phyloP scores from a whole-genome alignment of 2,888 invertebrate genomes.

The Dyspetes luteomarginatus region DNA sequence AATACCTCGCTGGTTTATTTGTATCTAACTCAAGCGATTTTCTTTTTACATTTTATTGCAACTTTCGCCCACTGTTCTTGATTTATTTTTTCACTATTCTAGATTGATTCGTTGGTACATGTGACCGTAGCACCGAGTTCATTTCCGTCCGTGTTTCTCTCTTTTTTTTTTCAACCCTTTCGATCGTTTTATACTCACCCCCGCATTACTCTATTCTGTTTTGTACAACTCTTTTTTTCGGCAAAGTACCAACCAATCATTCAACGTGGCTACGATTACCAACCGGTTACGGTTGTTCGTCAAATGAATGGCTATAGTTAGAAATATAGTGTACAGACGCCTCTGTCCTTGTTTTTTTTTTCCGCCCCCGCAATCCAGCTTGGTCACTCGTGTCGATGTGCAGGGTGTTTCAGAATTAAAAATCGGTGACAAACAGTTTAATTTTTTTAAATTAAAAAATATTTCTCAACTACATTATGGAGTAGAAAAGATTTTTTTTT shows the following conservation, averaged over 20 bases:
- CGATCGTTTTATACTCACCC: background rate
- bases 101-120: constrained; percentile 34
- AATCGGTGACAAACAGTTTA: no score
- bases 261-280: constrained; percentile 45
- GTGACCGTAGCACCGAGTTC: constrained; percentile 8
- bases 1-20: constrained; percentile 14
- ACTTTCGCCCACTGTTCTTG: background rate
- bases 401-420: background rate
- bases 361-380: background rate
- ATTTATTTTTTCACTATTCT: constrained; percentile 11
- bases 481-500: no score
- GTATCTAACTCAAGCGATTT: background rate
- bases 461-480: no score
- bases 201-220: background rate
- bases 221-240: background rate
- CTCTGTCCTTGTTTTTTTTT: background rate
- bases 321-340: constrained; percentile 9
- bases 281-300: constrained; percentile 41
- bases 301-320: constrained; percentile 46
- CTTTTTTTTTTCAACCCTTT: constrained; percentile 4
- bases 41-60: constrained; percentile 11
- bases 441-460: no score
- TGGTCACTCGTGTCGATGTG: background rate
- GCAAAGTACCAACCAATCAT: constrained; percentile 17
- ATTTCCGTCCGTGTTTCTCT: background rate